Conservation (phyloP, 1,140 invertebrate genomes). For the Aporrectodea caliginosa region DNA sequence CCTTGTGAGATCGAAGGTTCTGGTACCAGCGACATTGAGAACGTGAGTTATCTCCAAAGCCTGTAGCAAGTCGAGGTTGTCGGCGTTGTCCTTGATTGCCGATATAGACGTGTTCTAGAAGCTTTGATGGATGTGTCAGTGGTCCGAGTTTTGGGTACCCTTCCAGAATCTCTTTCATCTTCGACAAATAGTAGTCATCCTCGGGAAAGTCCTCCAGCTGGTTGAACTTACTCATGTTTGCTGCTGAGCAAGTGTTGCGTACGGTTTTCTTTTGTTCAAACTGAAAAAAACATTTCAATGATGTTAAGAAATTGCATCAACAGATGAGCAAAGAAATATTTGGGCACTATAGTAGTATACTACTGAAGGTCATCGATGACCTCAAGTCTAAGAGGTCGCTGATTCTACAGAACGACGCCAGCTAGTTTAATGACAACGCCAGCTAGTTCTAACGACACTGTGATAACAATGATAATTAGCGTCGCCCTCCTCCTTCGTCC, state of each 20-base stretch:
- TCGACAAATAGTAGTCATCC: conserved; percentile 25
- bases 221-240: neutral
- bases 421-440: too few species aligned
- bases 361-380: conserved; percentile 6
- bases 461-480: too few species aligned
- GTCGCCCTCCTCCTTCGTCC: too few species aligned
- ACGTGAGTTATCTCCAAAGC: conserved; percentile 31
- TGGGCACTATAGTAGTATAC: neutral
- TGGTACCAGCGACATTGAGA: conserved; percentile 29
- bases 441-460: too few species aligned
- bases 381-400: conserved; percentile 18
- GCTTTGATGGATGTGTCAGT: conserved; percentile 13
- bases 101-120: conserved; percentile 22
- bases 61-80: conserved; percentile 8
- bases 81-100: conserved; percentile 24
- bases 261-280: too few species aligned
- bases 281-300: too few species aligned
- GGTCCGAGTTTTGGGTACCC: conserved; percentile 18
- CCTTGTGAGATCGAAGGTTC: conserved; percentile 13
- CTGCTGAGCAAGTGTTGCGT: too few species aligned
- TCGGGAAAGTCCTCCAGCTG: conserved; percentile 15
- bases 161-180: conserved; percentile 31
- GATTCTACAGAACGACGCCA: too few species aligned
- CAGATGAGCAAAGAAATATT: too few species aligned
- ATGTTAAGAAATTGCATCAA: too few species aligned